Evolutionary conservation across 2,113 vertebrate species (phyloP).

Genomic region (Petrocephalus zakoni): DNA sequence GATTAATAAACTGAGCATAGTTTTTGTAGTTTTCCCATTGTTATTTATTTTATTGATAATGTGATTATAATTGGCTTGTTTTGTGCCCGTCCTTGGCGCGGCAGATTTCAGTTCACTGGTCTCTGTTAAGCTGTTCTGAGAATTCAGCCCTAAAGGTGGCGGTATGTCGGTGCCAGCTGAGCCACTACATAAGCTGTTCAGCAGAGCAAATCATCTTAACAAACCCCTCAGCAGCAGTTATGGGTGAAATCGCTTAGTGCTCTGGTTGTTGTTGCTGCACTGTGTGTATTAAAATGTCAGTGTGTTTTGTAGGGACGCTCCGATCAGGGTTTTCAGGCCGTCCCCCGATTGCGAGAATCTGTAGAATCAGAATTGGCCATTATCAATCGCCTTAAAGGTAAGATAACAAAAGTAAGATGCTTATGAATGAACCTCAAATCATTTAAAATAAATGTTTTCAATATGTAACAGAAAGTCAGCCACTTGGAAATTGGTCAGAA

Average conservation of each 20-base stretch:
- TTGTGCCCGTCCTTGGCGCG: constrained; percentile 25
- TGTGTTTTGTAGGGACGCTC: neutral
- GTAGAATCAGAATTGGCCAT: neutral
- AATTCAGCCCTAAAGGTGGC: constrained; percentile 12
- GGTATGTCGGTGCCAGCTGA: neutral
- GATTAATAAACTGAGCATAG: constrained; percentile 7
- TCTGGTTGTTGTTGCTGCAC: neutral
- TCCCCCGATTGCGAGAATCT: neutral
- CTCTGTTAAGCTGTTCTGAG: constrained; percentile 28
- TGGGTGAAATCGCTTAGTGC: constrained; percentile 11
- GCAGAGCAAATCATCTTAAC: neutral
- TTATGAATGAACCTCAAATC: neutral
- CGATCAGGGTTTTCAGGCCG: neutral
- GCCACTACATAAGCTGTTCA: neutral
- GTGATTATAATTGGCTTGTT: constrained; percentile 25
- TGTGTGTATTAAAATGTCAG: neutral
- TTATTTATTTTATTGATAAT: constrained; percentile 16
- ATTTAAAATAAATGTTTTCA: neutral
- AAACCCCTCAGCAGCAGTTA: constrained; percentile 10
- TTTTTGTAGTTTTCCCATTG: neutral
- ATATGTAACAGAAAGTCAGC: neutral
- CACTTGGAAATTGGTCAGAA: neutral
- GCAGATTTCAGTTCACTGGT: constrained; percentile 20
- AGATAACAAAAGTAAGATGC: neutral
- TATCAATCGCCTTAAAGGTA: neutral